Percentiles rank a stretch among this genome's conserved stretches.
Evolutionary conservation across 2,888 invertebrate species (phyloP).

Genomic region (Onthophagus sagittarius): DNA sequence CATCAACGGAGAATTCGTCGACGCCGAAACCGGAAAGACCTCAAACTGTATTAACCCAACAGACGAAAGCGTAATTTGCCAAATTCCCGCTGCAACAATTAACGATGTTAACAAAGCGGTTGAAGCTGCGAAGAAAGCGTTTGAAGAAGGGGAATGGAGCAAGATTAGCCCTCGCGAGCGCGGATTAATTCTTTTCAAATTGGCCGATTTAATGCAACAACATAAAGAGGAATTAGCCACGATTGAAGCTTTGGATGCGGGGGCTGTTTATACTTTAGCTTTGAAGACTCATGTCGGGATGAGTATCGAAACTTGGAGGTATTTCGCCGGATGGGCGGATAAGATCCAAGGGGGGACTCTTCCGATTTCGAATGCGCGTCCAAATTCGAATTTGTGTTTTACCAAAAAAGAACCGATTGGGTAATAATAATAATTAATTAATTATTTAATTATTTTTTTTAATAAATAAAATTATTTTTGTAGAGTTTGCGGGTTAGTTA

Average conservation of each 20-base stretch:
- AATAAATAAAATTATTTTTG: slow-evolving; percentile 25
- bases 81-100: slow-evolving; percentile 65
- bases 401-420: slow-evolving; percentile 90
- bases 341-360: slow-evolving; percentile 91
- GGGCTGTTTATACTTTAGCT: slow-evolving; percentile 94
- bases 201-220: slow-evolving; percentile 93
- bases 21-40: slow-evolving; percentile 65
- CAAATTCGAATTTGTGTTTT: slow-evolving; percentile 83
- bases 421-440: slow-evolving; percentile 40
- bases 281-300: slow-evolving; percentile 96
- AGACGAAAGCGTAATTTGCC: slow-evolving; percentile 75
- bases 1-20: slow-evolving; percentile 84
- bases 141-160: slow-evolving; percentile 88
- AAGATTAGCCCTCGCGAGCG: slow-evolving; percentile 90
- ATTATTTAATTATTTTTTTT: not conserved
- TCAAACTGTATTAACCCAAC: slow-evolving; percentile 76
- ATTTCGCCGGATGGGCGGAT: slow-evolving; percentile 96
- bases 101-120: slow-evolving; percentile 88
- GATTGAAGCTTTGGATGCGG: slow-evolving; percentile 89
- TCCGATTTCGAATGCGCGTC: slow-evolving; percentile 88
- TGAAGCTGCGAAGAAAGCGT: slow-evolving; percentile 80
- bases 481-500: slow-evolving; percentile 86
- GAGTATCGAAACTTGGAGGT: slow-evolving; percentile 96
- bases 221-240: slow-evolving; percentile 94
- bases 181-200: slow-evolving; percentile 75